Conservation (phyloP, 2,113 vertebrate species). For the Tiliqua scincoides region DNA sequence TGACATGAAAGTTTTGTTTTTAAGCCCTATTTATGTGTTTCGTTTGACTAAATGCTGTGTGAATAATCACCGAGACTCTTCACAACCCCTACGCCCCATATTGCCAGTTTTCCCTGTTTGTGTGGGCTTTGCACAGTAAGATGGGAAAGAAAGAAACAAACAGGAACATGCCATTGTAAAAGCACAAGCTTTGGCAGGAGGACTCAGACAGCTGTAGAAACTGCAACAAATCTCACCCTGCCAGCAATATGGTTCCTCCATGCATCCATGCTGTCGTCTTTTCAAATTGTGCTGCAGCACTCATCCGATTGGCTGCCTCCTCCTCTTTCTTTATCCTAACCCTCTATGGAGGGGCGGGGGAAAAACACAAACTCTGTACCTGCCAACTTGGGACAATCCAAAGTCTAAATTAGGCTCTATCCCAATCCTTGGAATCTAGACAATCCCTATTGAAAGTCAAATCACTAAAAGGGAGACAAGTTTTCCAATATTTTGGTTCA, state of each 20-base stretch:
- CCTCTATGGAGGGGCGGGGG: background rate
- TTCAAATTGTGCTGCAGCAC: background rate
- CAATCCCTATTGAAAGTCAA: background rate
- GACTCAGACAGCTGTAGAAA: slow-evolving; percentile 1
- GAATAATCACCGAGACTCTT: background rate
- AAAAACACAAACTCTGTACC: background rate
- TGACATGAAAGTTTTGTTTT: background rate
- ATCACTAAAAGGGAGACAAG: background rate
- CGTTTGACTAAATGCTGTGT: background rate
- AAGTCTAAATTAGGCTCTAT: background rate
- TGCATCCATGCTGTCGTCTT: background rate
- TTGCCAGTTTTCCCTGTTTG: slow-evolving; percentile 11
- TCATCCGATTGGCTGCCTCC: background rate
- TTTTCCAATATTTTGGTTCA: background rate
- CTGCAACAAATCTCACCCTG: background rate
- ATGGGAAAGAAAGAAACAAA: slow-evolving; percentile 19
- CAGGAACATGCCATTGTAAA: background rate
- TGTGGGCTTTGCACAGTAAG: background rate
- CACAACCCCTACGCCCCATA: background rate
- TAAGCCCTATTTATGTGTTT: background rate
- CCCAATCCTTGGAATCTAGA: background rate
- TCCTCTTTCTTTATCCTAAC: slow-evolving; percentile 1
- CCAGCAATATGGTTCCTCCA: slow-evolving; percentile 2
- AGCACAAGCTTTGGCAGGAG: background rate
- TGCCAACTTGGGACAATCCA: background rate